A percentile compares a stretch with the other conserved stretches of the same genome.
Evolutionary conservation across 1,140 invertebrate species (phyloP).

Genomic region (Thaumetopoea pityocampa): DNA sequence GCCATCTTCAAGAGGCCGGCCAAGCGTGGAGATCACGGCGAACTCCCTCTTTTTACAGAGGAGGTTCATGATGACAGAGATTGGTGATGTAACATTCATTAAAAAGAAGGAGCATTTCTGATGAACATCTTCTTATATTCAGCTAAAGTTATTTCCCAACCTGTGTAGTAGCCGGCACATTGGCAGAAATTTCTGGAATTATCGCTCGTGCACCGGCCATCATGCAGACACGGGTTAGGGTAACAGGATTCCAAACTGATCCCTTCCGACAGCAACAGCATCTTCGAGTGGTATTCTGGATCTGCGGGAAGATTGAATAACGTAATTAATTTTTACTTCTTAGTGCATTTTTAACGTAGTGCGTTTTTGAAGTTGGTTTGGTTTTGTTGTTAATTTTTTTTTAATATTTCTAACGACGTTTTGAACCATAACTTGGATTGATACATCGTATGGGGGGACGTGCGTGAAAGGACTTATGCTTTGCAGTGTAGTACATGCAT

Average conservation of each 20-base stretch:
- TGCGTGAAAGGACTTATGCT: too few species aligned
- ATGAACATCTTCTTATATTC: not conserved
- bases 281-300: slow-evolving; percentile 77
- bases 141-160: slow-evolving; percentile 34
- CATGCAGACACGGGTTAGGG: slow-evolving; percentile 83
- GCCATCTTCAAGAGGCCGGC: too few species aligned
- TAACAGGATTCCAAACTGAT: slow-evolving; percentile 78
- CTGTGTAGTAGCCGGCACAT: slow-evolving; percentile 79
- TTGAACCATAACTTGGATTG: too few species aligned
- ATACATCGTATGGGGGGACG: too few species aligned
- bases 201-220: slow-evolving; percentile 78
- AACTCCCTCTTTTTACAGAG: too few species aligned
- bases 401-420: too few species aligned
- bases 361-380: not conserved
- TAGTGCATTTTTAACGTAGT: not conserved
- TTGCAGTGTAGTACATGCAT: too few species aligned
- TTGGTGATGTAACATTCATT: too few species aligned
- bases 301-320: slow-evolving; percentile 70
- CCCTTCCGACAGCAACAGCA: slow-evolving; percentile 75
- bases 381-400: not conserved
- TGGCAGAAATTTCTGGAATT: slow-evolving; percentile 77
- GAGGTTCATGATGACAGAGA: too few species aligned
- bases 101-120: not conserved
- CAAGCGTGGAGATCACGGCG: too few species aligned
- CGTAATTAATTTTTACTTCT: not conserved